Evolutionary conservation across 2,797 vertebrate genomes (phyloP), one percentile per base, ranked within the genome.

Genomic region (Anisognathus igniventris): DNA sequence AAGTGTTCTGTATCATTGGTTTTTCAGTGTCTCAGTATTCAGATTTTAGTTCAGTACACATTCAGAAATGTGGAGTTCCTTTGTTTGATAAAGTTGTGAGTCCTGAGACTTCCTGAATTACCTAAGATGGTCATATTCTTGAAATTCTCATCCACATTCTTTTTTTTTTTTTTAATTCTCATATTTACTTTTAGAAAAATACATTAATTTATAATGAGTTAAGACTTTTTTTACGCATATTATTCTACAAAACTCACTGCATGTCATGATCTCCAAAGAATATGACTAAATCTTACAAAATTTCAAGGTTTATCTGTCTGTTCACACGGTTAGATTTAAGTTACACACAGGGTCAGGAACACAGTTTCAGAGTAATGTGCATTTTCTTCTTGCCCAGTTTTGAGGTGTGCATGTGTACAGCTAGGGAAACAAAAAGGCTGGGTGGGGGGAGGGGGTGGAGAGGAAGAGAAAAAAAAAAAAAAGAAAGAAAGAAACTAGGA

Each of bases 391-490:
- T 77, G 5, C 5, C 3, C 13, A 45, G 50, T 60, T 73, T 90
- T 37, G 39, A 57, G 7, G 1, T 2, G 11, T 45, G 5, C 12
- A 33, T 31, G 8, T 7, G 1, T 30, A 62, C 6, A 53, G 6
- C 7, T 20, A 42, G 6, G 12, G 2, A 3, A 7, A 35, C 11
- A 20, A 25, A n/a, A 23, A 6, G 8, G 24, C 16, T 57, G 24
- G 15, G 23, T 25, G 56, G 17, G 24, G 33, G 23, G 7, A 18
- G 5, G 7, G 2, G 33, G 7, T 58, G 24, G 14, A n/a, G 23
- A 10, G 2, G 2, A 18, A 14, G 6, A 22, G 4, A 25, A 2
- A 20, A 3, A 19, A 8, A 6, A 10, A n/a, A 16, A 24, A 31
- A 53, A 35, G 35, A 35, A 42, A 42, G 1, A 9, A 76, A 64